Base-by-base conservation (phyloP, 2,888 invertebrate species). In the Diaprepes abbreviatus region DNA sequence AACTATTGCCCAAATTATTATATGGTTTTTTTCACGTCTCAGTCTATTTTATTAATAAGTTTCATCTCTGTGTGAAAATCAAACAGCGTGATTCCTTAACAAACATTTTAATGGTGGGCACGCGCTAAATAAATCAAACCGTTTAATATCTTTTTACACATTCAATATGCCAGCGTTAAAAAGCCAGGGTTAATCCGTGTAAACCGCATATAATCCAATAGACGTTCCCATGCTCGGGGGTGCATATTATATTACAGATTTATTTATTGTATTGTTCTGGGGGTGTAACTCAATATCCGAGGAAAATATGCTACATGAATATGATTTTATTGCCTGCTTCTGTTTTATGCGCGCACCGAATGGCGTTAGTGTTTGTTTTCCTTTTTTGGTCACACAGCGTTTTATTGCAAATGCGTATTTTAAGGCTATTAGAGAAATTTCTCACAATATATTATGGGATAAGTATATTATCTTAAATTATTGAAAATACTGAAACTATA, bases 181-280 rank as follows among this genome's bases (percentile, higher is more conserved):
- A 82, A 82, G 80, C 79, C 79, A 73, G 77, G 75, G 79, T 78
- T 83, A 83, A 83, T 82, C 83, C 82, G 66, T 82, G 83, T 83
- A 83, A 83, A 83, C 83, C 83, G 71, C 71, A 79, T 80, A 80
- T 82, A 82, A 82, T 81, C 81, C 80, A 69, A 79, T 78, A 76
- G 79, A 76, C 74, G 73, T 80, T 81, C 80, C 79, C 80, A 80
- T 77, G 75, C 74, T 59, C 73, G 77, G 77, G 83, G 83, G 83
- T 83, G 83, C 82, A 82, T 83, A 83, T 82, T 81, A 81, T 80
- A 83, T 83, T 82, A 80, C 81, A 78, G 77, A 83, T 81, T 82
- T 82, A 83, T 82, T 83, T 82, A 81, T 80, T 79, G 78, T 79
- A 81, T 81, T 79, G 81, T 79, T 77, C 79, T 63, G 38, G 55